Evolutionary conservation across 2,888 invertebrate genomes (phyloP).

Genomic region (Thymelicus acteon): DNA sequence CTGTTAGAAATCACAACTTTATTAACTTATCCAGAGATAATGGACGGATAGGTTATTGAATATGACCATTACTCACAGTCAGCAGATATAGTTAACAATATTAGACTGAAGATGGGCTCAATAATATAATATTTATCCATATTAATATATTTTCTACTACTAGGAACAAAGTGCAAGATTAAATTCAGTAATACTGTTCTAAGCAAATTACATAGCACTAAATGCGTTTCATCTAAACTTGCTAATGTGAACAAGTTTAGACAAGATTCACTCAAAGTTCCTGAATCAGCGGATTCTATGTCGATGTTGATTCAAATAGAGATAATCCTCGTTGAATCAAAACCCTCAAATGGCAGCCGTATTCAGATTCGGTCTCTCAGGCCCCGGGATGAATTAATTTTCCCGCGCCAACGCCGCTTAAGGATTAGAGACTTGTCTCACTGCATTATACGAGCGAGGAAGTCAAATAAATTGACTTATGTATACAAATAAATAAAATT

Average conservation of each 20-base stretch:
- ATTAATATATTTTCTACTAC: neutral
- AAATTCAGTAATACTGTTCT: neutral
- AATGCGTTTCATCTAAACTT: slow-evolving; percentile 30
- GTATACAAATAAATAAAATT: no score
- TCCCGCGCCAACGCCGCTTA: slow-evolving; percentile 34
- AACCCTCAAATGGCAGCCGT: slow-evolving; percentile 38
- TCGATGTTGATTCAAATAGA: slow-evolving; percentile 38
- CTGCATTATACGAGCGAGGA: neutral
- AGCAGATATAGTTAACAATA: no score
- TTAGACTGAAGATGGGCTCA: no score
- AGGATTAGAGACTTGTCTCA: slow-evolving; percentile 16
- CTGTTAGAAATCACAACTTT: no score
- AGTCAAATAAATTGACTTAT: no score
- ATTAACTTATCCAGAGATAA: no score
- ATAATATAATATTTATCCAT: no score
- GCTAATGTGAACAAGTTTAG: slow-evolving; percentile 33
- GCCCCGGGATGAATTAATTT: slow-evolving; percentile 38
- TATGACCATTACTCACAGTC: no score
- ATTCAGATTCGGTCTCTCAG: slow-evolving; percentile 38
- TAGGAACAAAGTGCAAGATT: neutral
- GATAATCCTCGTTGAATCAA: slow-evolving; percentile 38
- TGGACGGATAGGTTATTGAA: no score
- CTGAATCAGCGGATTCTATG: slow-evolving; percentile 31
- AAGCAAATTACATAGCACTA: slow-evolving; percentile 21
- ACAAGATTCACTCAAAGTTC: slow-evolving; percentile 34